Evolutionary conservation across 2,888 invertebrate species (phyloP), one percentile per base, ranked within the genome.

Genomic region (Auanema sp.): DNA sequence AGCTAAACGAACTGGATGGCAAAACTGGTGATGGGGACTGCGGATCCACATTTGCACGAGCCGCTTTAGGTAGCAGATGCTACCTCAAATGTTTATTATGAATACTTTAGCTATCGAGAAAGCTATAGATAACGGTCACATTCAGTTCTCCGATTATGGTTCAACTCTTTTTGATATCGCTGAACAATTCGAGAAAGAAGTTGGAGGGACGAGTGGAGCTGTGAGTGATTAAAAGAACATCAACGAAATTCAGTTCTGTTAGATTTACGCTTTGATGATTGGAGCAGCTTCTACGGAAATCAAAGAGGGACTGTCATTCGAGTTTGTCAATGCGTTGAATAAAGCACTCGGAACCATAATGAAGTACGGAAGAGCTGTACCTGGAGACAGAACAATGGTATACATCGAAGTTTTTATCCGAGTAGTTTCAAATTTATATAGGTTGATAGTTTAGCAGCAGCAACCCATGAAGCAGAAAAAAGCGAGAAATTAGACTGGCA

Each of bases 341-440:
- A 52, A 52, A 3, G 78, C 73, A 3, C 70, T 71, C 12, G 64
- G 72, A 8, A 69, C 75, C n/a, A 64, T 80, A 8, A 67, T 71
- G 58, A 85, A 84, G 67, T 91, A 91, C 79, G 90, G 91, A 2
- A 89, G 89, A 56, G 91, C 91, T 0, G 87, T 88, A 72, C 87
- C 88, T 1, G 91, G 91, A 0, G 90, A 91, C 79, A 87, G 91
- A 72, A 91, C 91, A 24, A 89, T 91, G 90, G 90, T 91, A 47
- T 24, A 18, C 41, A 51, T 43, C 23, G 40, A 50, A 43, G 43
- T n/a, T n/a, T 11, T 43, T 43, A n/a, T n/a, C n/a, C n/a, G n/a
- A n/a, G n/a, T n/a, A n/a, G n/a, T n/a, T n/a, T n/a, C n/a, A n/a
- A n/a, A n/a, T n/a, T n/a, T n/a, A n/a, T 44, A 60, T 21, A 65